A percentile compares a stretch with the other conserved stretches of the same genome.
Conservation (phyloP, 1,140 invertebrate species). For the Homarus americanus region DNA sequence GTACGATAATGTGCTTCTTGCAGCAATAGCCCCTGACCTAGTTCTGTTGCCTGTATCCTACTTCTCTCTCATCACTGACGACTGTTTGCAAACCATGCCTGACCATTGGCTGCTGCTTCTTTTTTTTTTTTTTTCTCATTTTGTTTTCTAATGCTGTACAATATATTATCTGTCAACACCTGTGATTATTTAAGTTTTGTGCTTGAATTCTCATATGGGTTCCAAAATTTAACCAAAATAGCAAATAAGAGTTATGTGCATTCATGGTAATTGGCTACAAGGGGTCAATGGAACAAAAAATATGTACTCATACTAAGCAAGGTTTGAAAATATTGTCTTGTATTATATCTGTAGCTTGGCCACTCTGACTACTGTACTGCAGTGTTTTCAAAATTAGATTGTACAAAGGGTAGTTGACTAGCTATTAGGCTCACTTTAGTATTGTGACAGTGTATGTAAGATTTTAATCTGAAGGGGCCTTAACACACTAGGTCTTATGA, state of each 20-base stretch:
- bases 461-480: neutral
- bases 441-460: neutral
- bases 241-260: no score
- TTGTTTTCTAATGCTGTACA: neutral
- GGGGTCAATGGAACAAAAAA: neutral
- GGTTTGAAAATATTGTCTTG: neutral
- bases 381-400: neutral
- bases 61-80: neutral
- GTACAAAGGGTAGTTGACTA: neutral
- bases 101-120: slow-evolving; percentile 1
- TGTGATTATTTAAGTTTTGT: no score
- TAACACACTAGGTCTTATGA: neutral
- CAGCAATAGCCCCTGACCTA: slow-evolving; percentile 31
- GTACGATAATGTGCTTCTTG: slow-evolving; percentile 74
- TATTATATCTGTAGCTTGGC: neutral
- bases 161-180: no score
- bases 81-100: slow-evolving; percentile 22
- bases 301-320: neutral
- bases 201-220: no score
- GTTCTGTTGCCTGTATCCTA: slow-evolving; percentile 39
- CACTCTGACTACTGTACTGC: neutral
- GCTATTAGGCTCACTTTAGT: neutral
- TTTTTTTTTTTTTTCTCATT: neutral
- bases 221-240: no score
- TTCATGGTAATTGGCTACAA: neutral